Base-by-base conservation (phyloP, 2,113 vertebrate species). In the Gnathonemus longibarbis region DNA sequence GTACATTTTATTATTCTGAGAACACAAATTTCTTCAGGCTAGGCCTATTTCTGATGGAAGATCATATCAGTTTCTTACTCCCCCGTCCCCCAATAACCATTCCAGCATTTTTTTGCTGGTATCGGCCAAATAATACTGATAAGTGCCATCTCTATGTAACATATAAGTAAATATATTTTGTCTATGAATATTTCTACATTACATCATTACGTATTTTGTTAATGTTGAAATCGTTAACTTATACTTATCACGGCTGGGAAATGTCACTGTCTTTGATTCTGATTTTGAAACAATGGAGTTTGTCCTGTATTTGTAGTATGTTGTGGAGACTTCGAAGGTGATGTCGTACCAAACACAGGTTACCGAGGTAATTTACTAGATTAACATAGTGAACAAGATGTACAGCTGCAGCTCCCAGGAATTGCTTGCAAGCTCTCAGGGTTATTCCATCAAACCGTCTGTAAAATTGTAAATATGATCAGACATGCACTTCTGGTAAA, bases 261-360 rank as follows among this genome's bases (percentile, higher is more conserved):
- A 35, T 87, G 85, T 53, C 83, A 27, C 48, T 39, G 50, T 49
- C 27, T 35, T 17, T 87, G 85, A 53, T 21, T 49, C 1, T 24
- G 53, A 46, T 10, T 92, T 88, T 90, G 90, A 96, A 96, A 95
- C 90, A 39, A 90, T 87, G 88, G 89, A 93, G 91, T 95, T 83
- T 94, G 88, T 95, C 91, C 91, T 96, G 93, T 96, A 91, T 96
- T 92, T 93, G 56, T 92, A 98, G 96, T 98, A 97, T 95, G 96
- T 97, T 95, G 97, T 91, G 97, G 97, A 95, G 98, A 96, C 91
- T 90, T 87, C 94, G 95, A 90, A 56, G 92, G 90, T 95, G 88
- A 4, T 96, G 93, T 93, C 96, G 90, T 95, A 97, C 89, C 95
- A 97, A 85, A 95, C 93, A 39, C 42, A 88, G 70, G 39, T 21